These are phyloP conservation scores for Caenorhabditis remanei DNA, from an alignment of 1,140 invertebrate species.

Conservation along the genomic window DNA sequence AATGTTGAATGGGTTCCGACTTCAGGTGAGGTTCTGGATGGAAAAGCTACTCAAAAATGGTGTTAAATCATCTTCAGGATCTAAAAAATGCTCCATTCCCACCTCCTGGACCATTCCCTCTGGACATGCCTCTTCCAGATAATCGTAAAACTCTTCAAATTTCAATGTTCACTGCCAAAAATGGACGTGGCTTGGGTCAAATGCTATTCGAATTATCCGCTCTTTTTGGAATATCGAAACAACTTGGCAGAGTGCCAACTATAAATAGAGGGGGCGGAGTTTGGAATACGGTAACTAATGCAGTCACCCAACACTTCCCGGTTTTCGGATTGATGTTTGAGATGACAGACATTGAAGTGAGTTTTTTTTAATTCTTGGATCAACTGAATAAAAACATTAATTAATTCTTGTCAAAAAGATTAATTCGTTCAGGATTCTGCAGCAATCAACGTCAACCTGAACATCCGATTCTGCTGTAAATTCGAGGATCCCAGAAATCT, in stretches of 20 bases:
- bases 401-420: not conserved
- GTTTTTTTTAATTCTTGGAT: not conserved
- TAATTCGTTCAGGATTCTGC: not conserved
- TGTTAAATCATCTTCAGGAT: not conserved
- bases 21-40: not conserved
- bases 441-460: not conserved
- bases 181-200: not conserved
- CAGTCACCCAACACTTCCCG: not conserved
- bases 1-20: not conserved
- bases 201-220: not conserved
- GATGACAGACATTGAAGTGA: not conserved
- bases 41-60: not conserved
- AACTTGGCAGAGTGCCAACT: slow-evolving; percentile 16
- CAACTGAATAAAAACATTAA: not conserved
- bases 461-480: slow-evolving; percentile 42
- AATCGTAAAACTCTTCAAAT: slow-evolving; percentile 2
- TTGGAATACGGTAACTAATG: not conserved
- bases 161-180: not conserved
- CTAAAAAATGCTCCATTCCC: not conserved
- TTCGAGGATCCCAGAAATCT: not conserved
- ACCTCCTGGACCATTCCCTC: not conserved
- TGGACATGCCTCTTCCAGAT: not conserved
- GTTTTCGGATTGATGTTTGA: not conserved
- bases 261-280: not conserved
- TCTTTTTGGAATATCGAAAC: slow-evolving; percentile 3